A percentile compares a stretch with the other conserved stretches of the same genome.
phyloP scores from a whole-genome alignment of 2,888 invertebrate genomes.

The Oscheius sp. region DNA sequence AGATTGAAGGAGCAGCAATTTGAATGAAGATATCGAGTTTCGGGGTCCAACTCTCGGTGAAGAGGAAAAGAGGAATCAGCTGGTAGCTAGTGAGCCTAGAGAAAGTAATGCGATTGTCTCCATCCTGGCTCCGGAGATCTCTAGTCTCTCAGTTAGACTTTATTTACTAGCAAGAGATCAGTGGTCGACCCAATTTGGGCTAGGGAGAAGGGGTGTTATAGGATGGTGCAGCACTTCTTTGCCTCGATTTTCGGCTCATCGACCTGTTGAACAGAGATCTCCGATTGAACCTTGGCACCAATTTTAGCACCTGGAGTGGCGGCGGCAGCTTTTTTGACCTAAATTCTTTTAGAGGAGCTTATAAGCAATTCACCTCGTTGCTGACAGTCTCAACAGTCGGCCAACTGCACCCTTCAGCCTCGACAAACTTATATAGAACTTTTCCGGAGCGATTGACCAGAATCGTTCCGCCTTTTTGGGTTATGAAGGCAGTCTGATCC shows the following conservation, averaged over 20 bases:
- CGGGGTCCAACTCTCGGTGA: no score
- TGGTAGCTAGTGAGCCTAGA: no score
- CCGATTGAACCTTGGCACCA: conserved; percentile 50
- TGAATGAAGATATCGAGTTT: no score
- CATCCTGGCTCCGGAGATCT: no score
- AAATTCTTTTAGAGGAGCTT: background rate
- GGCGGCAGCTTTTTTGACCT: conserved; percentile 32
- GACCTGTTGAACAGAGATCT: conserved; percentile 46
- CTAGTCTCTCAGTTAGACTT: background rate
- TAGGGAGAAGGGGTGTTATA: conserved; percentile 2
- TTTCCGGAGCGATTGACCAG: conserved; percentile 51
- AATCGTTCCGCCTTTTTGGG: conserved; percentile 52
- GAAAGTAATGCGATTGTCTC: no score
- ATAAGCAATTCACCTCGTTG: conserved; percentile 39
- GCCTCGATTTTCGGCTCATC: conserved; percentile 37
- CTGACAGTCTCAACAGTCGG: conserved; percentile 50
- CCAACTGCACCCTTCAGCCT: conserved; percentile 48
- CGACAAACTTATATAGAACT: conserved; percentile 52
- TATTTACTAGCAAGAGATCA: conserved; percentile 1
- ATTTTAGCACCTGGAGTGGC: background rate
- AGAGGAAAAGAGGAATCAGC: no score
- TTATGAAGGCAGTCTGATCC: conserved; percentile 42
- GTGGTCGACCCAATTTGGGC: background rate
- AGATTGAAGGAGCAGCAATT: no score
- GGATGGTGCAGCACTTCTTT: conserved; percentile 55